Conservation (phyloP, 2,888 invertebrate species). For the Mellilla xanthometata region DNA sequence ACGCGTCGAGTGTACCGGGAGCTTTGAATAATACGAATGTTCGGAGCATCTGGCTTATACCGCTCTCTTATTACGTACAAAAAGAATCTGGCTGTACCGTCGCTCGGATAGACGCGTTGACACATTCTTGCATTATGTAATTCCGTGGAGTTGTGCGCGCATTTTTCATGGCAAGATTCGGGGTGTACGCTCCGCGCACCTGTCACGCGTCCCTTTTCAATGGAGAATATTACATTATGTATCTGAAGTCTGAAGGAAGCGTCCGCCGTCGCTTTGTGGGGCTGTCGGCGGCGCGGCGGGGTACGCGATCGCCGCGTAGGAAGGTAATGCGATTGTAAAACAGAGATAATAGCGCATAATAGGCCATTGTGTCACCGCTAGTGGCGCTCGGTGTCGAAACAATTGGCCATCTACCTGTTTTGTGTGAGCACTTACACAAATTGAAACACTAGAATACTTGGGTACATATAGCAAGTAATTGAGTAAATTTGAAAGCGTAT, state of each 20-base stretch:
- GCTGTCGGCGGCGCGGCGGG: constrained; percentile 33
- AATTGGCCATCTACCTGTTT: constrained; percentile 29
- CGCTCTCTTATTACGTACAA: constrained; percentile 65
- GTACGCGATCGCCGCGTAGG: too few species aligned
- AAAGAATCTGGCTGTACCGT: constrained; percentile 63
- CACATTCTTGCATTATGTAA: constrained; percentile 72
- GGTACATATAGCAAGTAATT: too few species aligned
- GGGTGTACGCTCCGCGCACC: constrained; percentile 62
- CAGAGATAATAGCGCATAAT: constrained; percentile 37
- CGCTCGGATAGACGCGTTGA: constrained; percentile 50
- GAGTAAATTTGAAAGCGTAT: too few species aligned
- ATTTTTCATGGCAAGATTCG: constrained; percentile 73
- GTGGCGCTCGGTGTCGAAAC: constrained; percentile 31
- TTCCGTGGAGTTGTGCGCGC: constrained; percentile 51
- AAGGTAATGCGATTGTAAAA: constrained; percentile 42
- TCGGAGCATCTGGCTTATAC: constrained; percentile 54
- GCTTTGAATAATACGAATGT: constrained; percentile 47
- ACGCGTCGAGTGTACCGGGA: constrained; percentile 53
- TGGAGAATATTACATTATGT: constrained; percentile 71
- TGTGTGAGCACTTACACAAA: not conserved
- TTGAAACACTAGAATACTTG: too few species aligned
- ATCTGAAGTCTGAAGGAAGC: constrained; percentile 57
- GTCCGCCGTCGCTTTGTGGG: constrained; percentile 41
- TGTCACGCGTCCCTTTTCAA: constrained; percentile 62
- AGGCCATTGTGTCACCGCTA: constrained; percentile 26